Conservation (phyloP, 1,140 invertebrate genomes). For the Dendroctonus ponderosae region DNA sequence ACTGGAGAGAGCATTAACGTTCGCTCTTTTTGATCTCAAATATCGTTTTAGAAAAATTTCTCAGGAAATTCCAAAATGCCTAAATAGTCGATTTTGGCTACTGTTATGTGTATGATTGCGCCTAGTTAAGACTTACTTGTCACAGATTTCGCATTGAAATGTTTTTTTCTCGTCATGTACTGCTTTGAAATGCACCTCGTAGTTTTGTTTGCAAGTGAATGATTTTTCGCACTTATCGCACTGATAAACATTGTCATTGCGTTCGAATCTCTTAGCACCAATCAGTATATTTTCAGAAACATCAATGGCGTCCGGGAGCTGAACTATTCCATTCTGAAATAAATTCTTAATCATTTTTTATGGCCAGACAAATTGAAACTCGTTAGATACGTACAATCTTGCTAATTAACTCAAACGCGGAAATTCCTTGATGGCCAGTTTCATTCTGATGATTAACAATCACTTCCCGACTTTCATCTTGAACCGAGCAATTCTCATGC, state of each 20-base stretch:
- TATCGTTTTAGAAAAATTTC: no score
- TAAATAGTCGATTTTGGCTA: no score
- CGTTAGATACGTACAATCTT: constrained; percentile 10
- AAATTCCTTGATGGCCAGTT: constrained; percentile 53
- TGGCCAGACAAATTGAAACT: not conserved
- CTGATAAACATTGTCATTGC: constrained; percentile 39
- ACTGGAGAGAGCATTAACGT: no score
- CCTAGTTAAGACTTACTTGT: constrained; percentile 6
- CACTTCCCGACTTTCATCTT: constrained; percentile 53
- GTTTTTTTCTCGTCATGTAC: constrained; percentile 57
- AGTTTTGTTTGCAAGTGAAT: constrained; percentile 58
- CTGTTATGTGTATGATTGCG: no score
- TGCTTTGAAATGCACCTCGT: constrained; percentile 59
- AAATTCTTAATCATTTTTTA: not conserved
- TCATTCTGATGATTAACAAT: constrained; percentile 57
- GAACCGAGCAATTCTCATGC: constrained; percentile 50
- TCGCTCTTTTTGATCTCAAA: no score
- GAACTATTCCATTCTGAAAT: constrained; percentile 23
- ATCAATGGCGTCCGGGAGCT: constrained; percentile 8
- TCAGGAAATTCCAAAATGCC: no score
- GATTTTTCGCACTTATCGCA: constrained; percentile 59
- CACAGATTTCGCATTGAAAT: constrained; percentile 58
- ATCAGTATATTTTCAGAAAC: not conserved
- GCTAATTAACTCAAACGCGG: constrained; percentile 21
- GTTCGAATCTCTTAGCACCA: not conserved